Conservation (phyloP, 2,113 vertebrate species). For the Mixornis gularis region DNA sequence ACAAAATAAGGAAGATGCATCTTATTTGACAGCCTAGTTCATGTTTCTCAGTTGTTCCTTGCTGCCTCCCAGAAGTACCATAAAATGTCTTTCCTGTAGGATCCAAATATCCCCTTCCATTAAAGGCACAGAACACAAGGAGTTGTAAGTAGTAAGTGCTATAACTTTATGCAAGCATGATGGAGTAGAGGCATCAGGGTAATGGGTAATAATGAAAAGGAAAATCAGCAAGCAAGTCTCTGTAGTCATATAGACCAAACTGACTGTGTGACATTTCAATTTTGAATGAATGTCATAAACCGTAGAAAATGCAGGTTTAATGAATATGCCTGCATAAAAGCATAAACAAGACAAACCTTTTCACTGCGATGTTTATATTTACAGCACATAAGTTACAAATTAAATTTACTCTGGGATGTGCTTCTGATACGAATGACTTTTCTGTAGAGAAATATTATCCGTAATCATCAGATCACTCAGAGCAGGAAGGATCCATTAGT, state of each 20-base stretch:
- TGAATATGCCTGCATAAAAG: constrained; percentile 27
- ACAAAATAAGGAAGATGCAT: neutral
- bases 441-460: constrained; percentile 35
- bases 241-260: constrained; percentile 21
- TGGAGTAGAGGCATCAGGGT: neutral
- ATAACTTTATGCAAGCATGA: neutral
- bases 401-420: constrained; percentile 29
- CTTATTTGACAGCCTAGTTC: neutral
- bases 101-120: neutral
- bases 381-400: constrained; percentile 36
- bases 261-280: constrained; percentile 1
- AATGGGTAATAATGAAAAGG: constrained; percentile 48
- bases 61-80: neutral
- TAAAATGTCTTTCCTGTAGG: neutral
- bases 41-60: neutral
- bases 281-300: constrained; percentile 24
- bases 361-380: constrained; percentile 24
- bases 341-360: constrained; percentile 45
- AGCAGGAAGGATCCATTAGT: constrained; percentile 10
- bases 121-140: neutral
- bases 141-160: neutral
- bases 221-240: constrained; percentile 37
- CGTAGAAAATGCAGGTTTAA: neutral
- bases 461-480: constrained; percentile 1
- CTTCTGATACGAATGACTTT: neutral